Base-by-base conservation (phyloP, 2,888 invertebrate species). In the Metellina segmentata region DNA sequence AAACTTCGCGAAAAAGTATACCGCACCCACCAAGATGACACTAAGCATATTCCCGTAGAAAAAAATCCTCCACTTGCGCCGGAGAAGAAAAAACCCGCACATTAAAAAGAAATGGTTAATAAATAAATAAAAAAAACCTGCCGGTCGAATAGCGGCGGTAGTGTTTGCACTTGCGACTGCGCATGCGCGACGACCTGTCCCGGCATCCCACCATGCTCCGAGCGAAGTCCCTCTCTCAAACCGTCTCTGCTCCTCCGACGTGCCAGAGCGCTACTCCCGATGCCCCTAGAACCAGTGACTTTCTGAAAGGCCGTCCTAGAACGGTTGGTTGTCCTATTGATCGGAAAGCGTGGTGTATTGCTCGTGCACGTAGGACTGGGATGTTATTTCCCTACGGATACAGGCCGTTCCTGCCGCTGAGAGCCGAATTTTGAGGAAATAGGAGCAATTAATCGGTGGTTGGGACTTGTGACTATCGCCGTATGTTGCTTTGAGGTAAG, bases 151-250 rank as follows among this genome's bases (percentile, higher is more conserved):
- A 72, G 88, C 72, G 81, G 88, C 74, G 88, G 81, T 88, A 87
- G 87, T 87, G 87, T 79, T 81, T 74, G 81, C 34, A 52, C 77
- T 9, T 7, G 19, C 1, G 11, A 34, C 13, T 20, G 83, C 91
- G 91, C 91, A 78, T 91, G 91, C 91, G 91, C 72, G 20, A 82
- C 91, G 91, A 91, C 91, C 91, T 87, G 82, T 82, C 82, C 85
- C 77, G 72, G 83, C 89, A 77, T 86, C 82, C 61, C 82, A 72
- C 81, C 13, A 77, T 82, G 87, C 77, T 74, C 69, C 52, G 81
- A 77, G 61, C 19, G 81, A 48, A 72, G 77, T 77, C 34, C 34
- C 82, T 89, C 89, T 16, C 52, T 77, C 89, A 89, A 82, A 89
- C 74, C 78, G 83, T 85, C 48, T 48, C 83, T 69, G 61, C 70